A percentile compares a stretch with the other conserved stretches of the same genome.
phyloP scores from a whole-genome alignment of 2,113 vertebrate species.

The Grallaria varia region DNA sequence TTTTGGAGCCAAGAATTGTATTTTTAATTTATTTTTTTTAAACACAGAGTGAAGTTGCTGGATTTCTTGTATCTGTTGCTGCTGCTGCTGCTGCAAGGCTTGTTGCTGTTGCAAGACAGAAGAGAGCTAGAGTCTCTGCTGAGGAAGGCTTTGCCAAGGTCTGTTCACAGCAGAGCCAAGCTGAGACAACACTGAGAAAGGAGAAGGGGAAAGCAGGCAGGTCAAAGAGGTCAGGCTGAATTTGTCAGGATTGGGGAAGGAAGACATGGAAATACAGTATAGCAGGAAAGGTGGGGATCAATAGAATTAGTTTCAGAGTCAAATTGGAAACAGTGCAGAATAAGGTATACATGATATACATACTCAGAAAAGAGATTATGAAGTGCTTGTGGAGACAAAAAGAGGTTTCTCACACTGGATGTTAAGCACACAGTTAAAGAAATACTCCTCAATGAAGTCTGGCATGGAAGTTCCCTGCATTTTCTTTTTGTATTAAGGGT shows the following conservation, averaged over 20 bases:
- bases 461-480: background rate
- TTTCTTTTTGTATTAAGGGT: background rate
- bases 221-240: conserved; percentile 64
- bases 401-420: background rate
- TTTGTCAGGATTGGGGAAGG: conserved; percentile 62
- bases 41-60: conserved; percentile 84
- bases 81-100: conserved; percentile 84
- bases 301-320: conserved; percentile 76
- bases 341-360: conserved; percentile 42
- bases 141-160: conserved; percentile 90
- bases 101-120: conserved; percentile 81
- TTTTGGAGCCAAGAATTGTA: conserved; percentile 73
- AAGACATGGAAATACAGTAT: conserved; percentile 69
- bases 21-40: conserved; percentile 27
- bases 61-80: conserved; percentile 98
- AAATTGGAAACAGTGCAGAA: conserved; percentile 58
- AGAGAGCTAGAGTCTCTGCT: conserved; percentile 91
- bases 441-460: conserved; percentile 40
- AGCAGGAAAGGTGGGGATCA: conserved; percentile 74
- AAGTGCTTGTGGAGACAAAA: conserved; percentile 33
- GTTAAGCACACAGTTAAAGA: conserved; percentile 21
- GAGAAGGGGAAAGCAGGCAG: conserved; percentile 76
- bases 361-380: conserved; percentile 23
- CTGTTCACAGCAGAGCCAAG: conserved; percentile 96
- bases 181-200: conserved; percentile 93